Base-by-base conservation (phyloP, 37 sponge, comb jelly and placozoan species). In the Tethya wilhelma region DNA sequence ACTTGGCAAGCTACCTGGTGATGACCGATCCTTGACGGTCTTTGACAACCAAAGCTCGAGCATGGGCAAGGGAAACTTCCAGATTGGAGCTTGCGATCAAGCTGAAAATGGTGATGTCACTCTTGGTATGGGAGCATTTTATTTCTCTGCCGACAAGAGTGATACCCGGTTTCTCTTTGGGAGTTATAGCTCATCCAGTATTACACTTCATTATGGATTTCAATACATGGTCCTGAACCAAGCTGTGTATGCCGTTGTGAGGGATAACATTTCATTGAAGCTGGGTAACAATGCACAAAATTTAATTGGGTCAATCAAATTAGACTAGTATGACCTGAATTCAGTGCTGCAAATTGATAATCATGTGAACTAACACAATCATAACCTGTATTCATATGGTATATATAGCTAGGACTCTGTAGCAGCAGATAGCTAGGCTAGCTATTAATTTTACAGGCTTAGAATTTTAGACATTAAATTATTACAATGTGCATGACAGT, bases 1-100 rank as follows among this genome's bases (percentile, higher is more conserved):
- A 69, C 17, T 69, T 22, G 1, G 43, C 2, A 12, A 6, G 1
- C 6, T 40, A 26, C 20, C 43, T 2, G 43, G 23, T 2, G 36
- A 26, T 2, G 69, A 69, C 23, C 17, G 42, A 8, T 22, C 17
- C 2, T 22, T 69, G 17, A 1, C 5, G n/a, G 43, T 69, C n/a
- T 69, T 69, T 69, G 36, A 34, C n/a, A 2, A 69, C 22, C 43
- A 41, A 22, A 40, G 69, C 23, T 23, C 38, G 23, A 32, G 14
- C n/a, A 40, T 1, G 22, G 42, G 12, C 4, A 2, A 1, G 2
- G 69, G 69, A 2, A 69, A 69, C n/a, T 69, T 69, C n/a, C 69
- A 69, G 22, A 40, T 69, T 4, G 39, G 7, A n/a, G 25, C 69
- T 34, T 69, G 69, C n/a, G 43, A 69, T 19, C 69, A 69, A 41